Evolutionary conservation across 2,797 vertebrate genomes (phyloP).

Genomic region (Phataginus tetradactyla): DNA sequence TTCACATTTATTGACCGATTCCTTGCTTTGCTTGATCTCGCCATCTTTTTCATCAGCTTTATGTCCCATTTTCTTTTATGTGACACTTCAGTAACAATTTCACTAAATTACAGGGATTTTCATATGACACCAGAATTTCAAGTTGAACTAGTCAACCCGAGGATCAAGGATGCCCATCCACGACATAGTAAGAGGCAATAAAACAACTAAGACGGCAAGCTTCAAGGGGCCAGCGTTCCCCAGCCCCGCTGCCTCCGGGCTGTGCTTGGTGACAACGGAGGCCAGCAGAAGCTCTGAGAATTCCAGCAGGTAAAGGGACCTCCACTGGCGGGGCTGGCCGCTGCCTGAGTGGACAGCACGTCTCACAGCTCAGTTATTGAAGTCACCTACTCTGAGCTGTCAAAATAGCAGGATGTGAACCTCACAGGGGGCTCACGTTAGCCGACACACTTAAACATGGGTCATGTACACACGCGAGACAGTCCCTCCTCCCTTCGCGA

Average conservation of each 20-base stretch:
- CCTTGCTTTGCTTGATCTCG: conserved; percentile 23
- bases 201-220: neutral
- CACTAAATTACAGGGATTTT: conserved; percentile 30
- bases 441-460: conserved; percentile 40
- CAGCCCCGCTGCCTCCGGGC: neutral
- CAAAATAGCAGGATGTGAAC: conserved; percentile 63
- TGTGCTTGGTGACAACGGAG: neutral
- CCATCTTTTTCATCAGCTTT: neutral
- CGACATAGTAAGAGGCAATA: neutral
- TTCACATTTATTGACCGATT: neutral
- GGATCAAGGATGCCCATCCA: conserved; percentile 40
- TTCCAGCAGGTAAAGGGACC: conserved; percentile 35
- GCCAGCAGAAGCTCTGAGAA: neutral
- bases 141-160: neutral
- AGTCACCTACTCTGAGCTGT: conserved; percentile 56
- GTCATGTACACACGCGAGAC: neutral
- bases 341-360: conserved; percentile 1
- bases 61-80: neutral
- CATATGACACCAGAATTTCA: conserved; percentile 32
- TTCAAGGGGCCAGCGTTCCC: neutral
- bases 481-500: neutral
- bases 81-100: conserved; percentile 16
- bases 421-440: conserved; percentile 21
- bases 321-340: neutral
- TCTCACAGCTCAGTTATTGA: conserved; percentile 20